A percentile compares a stretch with the other conserved stretches of the same genome.
These are phyloP conservation scores for Linepithema humile DNA, from an alignment of 1,140 invertebrate species.

Conservation along the genomic window DNA sequence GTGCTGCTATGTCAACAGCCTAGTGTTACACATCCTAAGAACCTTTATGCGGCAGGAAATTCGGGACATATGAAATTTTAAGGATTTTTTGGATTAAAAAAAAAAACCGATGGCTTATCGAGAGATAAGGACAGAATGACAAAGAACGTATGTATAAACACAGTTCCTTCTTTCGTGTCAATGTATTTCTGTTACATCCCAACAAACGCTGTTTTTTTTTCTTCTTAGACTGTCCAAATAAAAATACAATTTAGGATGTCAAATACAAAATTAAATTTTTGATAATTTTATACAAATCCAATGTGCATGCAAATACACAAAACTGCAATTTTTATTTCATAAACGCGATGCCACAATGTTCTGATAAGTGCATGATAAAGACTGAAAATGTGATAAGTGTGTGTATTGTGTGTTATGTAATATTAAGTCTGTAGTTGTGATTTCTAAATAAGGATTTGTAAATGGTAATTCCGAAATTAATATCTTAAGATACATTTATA, in stretches of 20 bases:
- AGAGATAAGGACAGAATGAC: slow-evolving; percentile 45
- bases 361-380: slow-evolving; percentile 54
- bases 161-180: slow-evolving; percentile 64
- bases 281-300: slow-evolving; percentile 61
- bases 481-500: slow-evolving; percentile 54
- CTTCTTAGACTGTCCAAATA: slow-evolving; percentile 62
- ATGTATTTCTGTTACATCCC: slow-evolving; percentile 60
- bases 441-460: slow-evolving; percentile 34
- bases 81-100: slow-evolving; percentile 57
- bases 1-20: slow-evolving; percentile 79
- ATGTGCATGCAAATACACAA: slow-evolving; percentile 67
- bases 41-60: slow-evolving; percentile 73
- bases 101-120: slow-evolving; percentile 68
- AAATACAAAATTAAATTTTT: slow-evolving; percentile 61
- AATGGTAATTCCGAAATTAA: slow-evolving; percentile 26
- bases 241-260: slow-evolving; percentile 65
- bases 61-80: slow-evolving; percentile 72
- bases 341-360: slow-evolving; percentile 37
- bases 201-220: slow-evolving; percentile 61
- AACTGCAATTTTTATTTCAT: slow-evolving; percentile 29
- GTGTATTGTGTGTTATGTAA: slow-evolving; percentile 28
- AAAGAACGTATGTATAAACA: slow-evolving; percentile 61
- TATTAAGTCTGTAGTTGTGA: not conserved
- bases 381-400: slow-evolving; percentile 38
- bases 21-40: slow-evolving; percentile 80